Conservation (phyloP, 2,888 invertebrate species). For the Tortricodes alternella region DNA sequence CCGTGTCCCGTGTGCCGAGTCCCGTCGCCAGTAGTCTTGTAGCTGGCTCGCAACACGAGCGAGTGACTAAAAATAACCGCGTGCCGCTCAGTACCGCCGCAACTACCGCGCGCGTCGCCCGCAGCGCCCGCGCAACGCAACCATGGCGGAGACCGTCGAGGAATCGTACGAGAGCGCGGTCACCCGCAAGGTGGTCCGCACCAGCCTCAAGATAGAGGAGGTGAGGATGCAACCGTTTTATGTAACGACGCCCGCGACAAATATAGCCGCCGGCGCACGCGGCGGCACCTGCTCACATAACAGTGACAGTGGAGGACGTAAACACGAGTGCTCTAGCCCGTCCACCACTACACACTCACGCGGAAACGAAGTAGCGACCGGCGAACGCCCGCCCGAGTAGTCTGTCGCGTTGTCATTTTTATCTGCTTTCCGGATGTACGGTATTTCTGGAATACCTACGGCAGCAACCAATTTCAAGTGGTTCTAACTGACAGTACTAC, state of each 20-base stretch:
- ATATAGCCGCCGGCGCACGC: slow-evolving; percentile 57
- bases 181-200: slow-evolving; percentile 87
- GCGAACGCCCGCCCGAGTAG: slow-evolving; percentile 30
- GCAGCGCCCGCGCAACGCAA: slow-evolving; percentile 73
- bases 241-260: slow-evolving; percentile 71
- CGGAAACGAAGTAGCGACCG: slow-evolving; percentile 38
- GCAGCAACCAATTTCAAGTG: slow-evolving; percentile 41
- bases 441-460: slow-evolving; percentile 40
- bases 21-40: slow-evolving; percentile 31
- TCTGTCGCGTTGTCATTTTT: slow-evolving; percentile 35
- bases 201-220: slow-evolving; percentile 88
- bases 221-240: slow-evolving; percentile 82
- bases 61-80: slow-evolving; percentile 76
- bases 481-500: slow-evolving; percentile 34
- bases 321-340: slow-evolving; percentile 51
- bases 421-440: slow-evolving; percentile 58
- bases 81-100: slow-evolving; percentile 75
- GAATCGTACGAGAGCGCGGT: slow-evolving; percentile 87
- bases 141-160: slow-evolving; percentile 87
- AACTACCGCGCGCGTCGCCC: slow-evolving; percentile 76
- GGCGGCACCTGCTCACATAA: slow-evolving; percentile 74
- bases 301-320: slow-evolving; percentile 77
- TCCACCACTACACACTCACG: slow-evolving; percentile 41
- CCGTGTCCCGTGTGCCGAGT: slow-evolving; percentile 49
- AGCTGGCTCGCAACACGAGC: slow-evolving; percentile 55